Conservation (phyloP, 2,888 invertebrate species). For the Lasiommata megera region DNA sequence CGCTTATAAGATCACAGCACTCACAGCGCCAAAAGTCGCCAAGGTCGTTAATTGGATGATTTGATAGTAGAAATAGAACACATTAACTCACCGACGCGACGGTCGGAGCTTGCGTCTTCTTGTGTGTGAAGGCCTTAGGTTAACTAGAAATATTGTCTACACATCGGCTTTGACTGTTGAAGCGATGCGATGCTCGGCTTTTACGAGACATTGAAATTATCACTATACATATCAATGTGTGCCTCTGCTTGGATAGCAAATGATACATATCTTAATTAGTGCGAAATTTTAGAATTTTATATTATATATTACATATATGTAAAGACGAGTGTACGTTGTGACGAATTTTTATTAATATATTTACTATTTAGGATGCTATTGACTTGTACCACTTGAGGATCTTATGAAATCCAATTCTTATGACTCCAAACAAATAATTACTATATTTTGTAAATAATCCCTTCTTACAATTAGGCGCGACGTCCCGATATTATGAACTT, state of each 20-base stretch:
- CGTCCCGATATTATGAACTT: conserved; percentile 55
- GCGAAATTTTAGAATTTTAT: conserved; percentile 72
- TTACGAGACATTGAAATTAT: conserved; percentile 34
- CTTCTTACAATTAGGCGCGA: conserved; percentile 62
- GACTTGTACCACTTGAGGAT: conserved; percentile 71
- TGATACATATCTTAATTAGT: conserved; percentile 74
- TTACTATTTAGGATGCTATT: conserved; percentile 71
- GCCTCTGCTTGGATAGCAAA: conserved; percentile 78
- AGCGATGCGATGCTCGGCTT: conserved; percentile 56
- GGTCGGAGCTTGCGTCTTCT: too few relatives aligned
- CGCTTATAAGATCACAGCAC: too few relatives aligned
- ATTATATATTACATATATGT: conserved; percentile 46
- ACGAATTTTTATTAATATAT: conserved; percentile 73
- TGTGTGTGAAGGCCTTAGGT: conserved; percentile 8
- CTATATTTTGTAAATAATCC: conserved; percentile 72
- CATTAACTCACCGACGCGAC: too few relatives aligned
- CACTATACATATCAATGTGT: conserved; percentile 79
- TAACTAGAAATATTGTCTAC: conserved; percentile 33
- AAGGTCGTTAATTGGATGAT: too few relatives aligned
- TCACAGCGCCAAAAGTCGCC: too few relatives aligned
- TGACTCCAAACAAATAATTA: conserved; percentile 72
- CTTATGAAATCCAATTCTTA: conserved; percentile 80
- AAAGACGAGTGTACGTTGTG: conserved; percentile 64
- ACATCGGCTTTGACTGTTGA: conserved; percentile 69
- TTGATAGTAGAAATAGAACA: too few relatives aligned